phyloP scores from a whole-genome alignment of 2,113 vertebrate genomes.

The Leucoraja erinaceus region DNA sequence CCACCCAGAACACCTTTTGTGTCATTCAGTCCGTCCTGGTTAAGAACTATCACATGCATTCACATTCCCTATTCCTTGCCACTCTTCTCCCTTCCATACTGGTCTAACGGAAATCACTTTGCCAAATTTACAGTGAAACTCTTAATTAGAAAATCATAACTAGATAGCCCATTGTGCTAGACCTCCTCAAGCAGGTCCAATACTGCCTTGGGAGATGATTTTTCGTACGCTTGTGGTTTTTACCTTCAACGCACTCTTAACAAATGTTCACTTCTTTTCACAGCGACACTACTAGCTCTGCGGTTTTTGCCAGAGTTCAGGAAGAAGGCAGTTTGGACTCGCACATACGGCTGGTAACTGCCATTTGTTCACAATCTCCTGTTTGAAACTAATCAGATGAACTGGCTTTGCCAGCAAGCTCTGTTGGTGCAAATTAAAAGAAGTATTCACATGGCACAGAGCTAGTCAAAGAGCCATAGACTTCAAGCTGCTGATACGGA shows the following conservation, averaged over 20 bases:
- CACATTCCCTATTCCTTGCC: no score
- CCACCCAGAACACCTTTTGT: no score
- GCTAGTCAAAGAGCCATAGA: background rate
- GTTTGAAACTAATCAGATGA: background rate
- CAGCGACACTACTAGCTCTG: conserved; percentile 72
- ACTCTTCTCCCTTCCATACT: no score
- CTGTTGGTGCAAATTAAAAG: background rate
- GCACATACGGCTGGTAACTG: conserved; percentile 76
- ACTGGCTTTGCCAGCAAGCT: conserved; percentile 51
- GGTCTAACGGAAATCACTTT: conserved; percentile 33
- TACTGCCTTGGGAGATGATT: background rate
- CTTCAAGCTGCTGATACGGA: background rate
- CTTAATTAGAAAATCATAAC: background rate
- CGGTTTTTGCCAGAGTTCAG: conserved; percentile 72
- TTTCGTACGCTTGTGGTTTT: background rate
- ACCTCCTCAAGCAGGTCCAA: background rate
- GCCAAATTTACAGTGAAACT: background rate
- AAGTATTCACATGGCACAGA: background rate
- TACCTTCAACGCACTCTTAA: background rate
- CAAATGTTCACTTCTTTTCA: conserved; percentile 40
- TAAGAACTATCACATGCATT: no score
- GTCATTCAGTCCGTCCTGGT: no score
- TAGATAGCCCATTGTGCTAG: background rate
- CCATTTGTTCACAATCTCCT: background rate
- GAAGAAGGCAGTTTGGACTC: conserved; percentile 87